Conservation (phyloP, 2,797 vertebrate species). For the Petrocephalus schoutedeni region DNA sequence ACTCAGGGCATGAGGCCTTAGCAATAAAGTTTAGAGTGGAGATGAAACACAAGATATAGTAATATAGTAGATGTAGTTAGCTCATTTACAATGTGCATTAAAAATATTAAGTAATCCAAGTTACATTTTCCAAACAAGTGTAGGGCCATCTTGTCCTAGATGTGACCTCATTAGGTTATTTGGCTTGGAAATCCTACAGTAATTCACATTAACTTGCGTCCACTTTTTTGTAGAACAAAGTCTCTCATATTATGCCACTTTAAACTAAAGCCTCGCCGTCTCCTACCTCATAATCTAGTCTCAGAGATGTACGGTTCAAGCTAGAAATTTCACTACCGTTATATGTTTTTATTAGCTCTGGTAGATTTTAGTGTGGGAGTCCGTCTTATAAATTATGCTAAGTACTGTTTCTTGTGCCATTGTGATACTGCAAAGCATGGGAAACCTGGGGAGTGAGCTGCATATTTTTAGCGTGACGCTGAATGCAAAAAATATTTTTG, state of each 20-base stretch:
- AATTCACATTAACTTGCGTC: background rate
- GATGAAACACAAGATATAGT: background rate
- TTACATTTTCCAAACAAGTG: background rate
- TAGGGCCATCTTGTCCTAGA: background rate
- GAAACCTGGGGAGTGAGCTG: background rate
- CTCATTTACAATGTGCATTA: background rate
- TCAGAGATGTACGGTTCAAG: background rate
- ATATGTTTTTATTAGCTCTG: background rate
- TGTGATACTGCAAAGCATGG: background rate
- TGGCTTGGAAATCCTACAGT: background rate
- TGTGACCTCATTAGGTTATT: background rate
- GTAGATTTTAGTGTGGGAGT: background rate
- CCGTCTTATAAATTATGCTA: background rate
- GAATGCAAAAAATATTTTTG: background rate
- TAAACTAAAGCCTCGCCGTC: background rate
- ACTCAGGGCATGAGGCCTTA: background rate
- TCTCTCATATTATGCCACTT: background rate
- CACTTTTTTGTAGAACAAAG: background rate
- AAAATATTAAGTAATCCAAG: background rate
- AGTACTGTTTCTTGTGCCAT: background rate
- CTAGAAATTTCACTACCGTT: background rate
- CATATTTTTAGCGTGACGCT: background rate
- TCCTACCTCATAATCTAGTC: background rate
- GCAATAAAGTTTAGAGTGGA: background rate
- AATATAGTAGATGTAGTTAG: background rate